A percentile compares a stretch with the other conserved stretches of the same genome.
Conservation (phyloP, 2,797 vertebrate genomes). For the Rhabdomys pumilio region DNA sequence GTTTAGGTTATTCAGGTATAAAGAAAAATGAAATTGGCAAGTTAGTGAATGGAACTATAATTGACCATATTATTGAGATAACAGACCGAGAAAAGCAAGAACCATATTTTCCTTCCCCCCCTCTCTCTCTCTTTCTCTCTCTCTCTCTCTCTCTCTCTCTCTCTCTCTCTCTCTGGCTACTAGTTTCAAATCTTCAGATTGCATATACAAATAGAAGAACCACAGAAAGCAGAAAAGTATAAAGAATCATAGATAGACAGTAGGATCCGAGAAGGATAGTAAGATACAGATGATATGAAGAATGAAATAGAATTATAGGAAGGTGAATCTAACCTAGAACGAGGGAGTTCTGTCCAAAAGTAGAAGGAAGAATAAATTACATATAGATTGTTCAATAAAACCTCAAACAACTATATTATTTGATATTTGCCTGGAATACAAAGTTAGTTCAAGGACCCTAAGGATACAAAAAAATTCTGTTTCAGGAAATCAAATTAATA, state of each 20-base stretch:
- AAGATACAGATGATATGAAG: neutral
- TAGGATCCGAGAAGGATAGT: rapidly evolving
- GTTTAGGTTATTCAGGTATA: neutral
- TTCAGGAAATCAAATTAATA: neutral
- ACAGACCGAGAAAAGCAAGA: neutral
- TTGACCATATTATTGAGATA: neutral
- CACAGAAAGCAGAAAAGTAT: neutral
- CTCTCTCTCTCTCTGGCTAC: neutral
- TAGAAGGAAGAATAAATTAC: neutral
- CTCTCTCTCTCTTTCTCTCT: no score
- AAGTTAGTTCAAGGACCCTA: neutral
- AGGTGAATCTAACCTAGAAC: neutral
- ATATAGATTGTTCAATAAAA: neutral
- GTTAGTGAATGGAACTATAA: no score
- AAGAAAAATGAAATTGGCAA: neutral
- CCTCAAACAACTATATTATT: neutral
- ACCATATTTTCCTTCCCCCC: no score
- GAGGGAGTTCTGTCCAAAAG: neutral
- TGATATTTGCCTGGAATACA: neutral
- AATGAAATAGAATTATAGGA: neutral
- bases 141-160: neutral
- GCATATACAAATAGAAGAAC: neutral
- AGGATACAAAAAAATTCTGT: neutral
- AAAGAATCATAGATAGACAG: neutral
- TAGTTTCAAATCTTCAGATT: neutral